A percentile compares a stretch with the other conserved stretches of the same genome.
Evolutionary conservation across 2,113 vertebrate species (phyloP).

Genomic region (Nipponia nippon): DNA sequence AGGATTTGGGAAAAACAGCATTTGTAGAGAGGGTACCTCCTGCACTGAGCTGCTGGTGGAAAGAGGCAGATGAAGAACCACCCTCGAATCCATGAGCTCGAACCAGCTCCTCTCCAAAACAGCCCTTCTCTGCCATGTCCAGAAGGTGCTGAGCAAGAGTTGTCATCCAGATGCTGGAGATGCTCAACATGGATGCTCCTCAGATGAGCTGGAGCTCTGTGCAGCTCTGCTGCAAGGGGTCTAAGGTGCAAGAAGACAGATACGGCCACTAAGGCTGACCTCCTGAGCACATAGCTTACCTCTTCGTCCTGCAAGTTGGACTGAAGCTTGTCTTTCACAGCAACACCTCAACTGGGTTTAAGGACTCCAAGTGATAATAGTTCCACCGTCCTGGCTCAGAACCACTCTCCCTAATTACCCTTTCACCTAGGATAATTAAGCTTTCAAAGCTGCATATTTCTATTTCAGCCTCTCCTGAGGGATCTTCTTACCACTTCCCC

Average conservation of each 20-base stretch:
- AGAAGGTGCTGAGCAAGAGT: neutral
- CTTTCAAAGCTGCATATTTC: neutral
- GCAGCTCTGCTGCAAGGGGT: neutral
- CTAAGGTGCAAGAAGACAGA: neutral
- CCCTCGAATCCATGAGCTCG: neutral
- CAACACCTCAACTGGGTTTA: neutral
- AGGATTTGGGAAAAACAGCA: neutral
- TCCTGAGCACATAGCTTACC: neutral
- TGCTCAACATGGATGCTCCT: neutral
- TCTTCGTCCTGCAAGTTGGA: neutral
- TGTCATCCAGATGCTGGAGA: neutral
- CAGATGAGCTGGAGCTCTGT: neutral
- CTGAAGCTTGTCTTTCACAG: neutral
- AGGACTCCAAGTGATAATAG: neutral
- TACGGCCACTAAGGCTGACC: accelerated
- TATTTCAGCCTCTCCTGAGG: neutral
- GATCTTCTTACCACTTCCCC: neutral
- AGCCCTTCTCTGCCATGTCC: neutral
- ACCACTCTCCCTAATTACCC: neutral
- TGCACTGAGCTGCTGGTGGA: neutral
- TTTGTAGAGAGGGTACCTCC: neutral
- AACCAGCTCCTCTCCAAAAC: neutral
- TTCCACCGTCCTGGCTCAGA: neutral
- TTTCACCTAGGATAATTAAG: neutral
- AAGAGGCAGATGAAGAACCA: neutral